Conservation (phyloP, 23 tunicate species). For the Diplosoma virens region DNA sequence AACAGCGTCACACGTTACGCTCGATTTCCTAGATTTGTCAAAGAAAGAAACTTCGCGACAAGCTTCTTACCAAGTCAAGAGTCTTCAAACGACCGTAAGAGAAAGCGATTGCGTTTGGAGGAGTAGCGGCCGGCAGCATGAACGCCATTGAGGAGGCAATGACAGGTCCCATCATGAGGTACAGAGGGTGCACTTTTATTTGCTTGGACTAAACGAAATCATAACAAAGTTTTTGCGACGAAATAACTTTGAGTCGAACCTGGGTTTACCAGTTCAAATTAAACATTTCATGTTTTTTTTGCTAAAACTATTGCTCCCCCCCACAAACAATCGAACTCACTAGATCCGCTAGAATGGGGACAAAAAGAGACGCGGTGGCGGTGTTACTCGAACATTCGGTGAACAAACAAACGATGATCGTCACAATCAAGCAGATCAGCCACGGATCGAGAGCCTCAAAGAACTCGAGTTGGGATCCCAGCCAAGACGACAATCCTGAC, state of each 20-base stretch:
- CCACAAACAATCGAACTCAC: conserved; percentile 30
- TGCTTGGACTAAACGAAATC: conserved; percentile 70
- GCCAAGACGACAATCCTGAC: conserved; percentile 91
- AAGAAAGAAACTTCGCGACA: too few relatives aligned
- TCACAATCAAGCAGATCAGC: conserved; percentile 65
- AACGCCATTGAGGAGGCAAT: conserved; percentile 76
- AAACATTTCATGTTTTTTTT: too few relatives aligned
- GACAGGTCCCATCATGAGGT: conserved; percentile 58
- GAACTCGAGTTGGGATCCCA: conserved; percentile 57
- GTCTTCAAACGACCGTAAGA: conserved; percentile 64
- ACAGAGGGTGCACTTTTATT: conserved; percentile 64
- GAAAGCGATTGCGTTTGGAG: conserved; percentile 93
- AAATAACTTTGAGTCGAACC: too few relatives aligned
- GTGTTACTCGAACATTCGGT: conserved; percentile 83
- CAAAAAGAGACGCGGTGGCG: conserved; percentile 85
- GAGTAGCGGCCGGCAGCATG: conserved; percentile 92
- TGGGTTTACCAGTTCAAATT: too few relatives aligned
- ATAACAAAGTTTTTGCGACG: too few relatives aligned
- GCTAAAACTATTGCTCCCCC: too few relatives aligned
- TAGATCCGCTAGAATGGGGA: conserved; percentile 79
- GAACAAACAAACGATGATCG: conserved; percentile 74
- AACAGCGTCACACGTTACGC: too few relatives aligned
- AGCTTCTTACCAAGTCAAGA: conserved; percentile 57
- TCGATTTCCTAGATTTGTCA: too few relatives aligned
- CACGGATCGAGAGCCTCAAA: conserved; percentile 53